Evolutionary conservation across 2,113 vertebrate species (phyloP), one percentile per base, ranked within the genome.

Genomic region (Malurus melanocephalus): DNA sequence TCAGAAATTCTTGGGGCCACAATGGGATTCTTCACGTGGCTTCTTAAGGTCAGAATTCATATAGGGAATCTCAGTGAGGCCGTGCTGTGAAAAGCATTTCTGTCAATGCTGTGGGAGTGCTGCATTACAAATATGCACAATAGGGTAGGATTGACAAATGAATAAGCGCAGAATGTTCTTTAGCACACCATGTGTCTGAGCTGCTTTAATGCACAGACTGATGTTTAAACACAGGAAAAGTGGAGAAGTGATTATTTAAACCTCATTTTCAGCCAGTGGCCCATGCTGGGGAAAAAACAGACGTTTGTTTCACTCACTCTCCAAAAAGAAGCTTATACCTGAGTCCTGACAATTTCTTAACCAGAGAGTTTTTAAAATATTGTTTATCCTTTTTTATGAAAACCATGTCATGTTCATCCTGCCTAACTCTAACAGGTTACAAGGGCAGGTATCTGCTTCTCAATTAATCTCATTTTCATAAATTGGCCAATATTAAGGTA

Each of bases 101-200:
- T 95, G 56, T 88, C 86, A 45, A 0, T 69, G 56, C 59, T 91
- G 89, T 91, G 65, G 88, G 84, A 79, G 90, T 93, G n/a, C 59
- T 85, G 48, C 84, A 38, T 88, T 85, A 92, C 67, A 91, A 95
- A 94, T 69, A 73, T 20, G 43, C 87, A 76, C 74, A 92, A 79
- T 85, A 82, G 38, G 30, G 62, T 73, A 72, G 46, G 59, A 55
- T 87, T 91, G 86, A 90, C 78, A 62, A 88, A 93, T 84, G 71
- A 93, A 92, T 86, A 92, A 81, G 71, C 0, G 11, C 69, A 84
- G 68, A 80, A 40, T 52, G 69, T 46, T 86, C 90, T 75, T 88
- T 60, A 88, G 35, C 53, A 88, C 82, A 86, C 69, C 42, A 55
- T 23, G 80, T 86, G 46, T 86, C 71, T 65, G 69, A 82, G 66